Percentiles rank a stretch among this genome's conserved stretches.
Evolutionary conservation across 1,140 invertebrate genomes (phyloP).

Genomic region (Rhyzopertha dominica): DNA sequence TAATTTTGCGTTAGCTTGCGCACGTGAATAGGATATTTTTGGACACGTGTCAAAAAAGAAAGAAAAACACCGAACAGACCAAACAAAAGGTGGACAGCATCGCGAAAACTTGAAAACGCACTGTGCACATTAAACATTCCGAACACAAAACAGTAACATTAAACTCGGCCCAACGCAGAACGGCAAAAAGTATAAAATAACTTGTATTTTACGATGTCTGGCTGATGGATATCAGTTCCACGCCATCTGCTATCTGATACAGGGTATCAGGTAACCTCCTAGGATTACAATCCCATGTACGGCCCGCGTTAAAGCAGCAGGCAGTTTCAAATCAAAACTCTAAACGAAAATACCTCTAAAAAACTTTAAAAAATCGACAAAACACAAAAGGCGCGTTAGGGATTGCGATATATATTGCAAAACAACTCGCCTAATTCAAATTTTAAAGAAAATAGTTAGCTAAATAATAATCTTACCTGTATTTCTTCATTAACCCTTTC

Average conservation of each 20-base stretch:
- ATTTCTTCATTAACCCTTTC: conserved; percentile 29
- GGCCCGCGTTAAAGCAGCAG: conserved; percentile 25
- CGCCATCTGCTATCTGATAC: conserved; percentile 40
- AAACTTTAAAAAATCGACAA: conserved; percentile 2
- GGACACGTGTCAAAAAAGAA: too few relatives aligned
- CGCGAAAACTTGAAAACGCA: too few relatives aligned
- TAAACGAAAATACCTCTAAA: conserved; percentile 17
- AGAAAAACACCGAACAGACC: too few relatives aligned
- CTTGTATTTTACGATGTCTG: conserved; percentile 40
- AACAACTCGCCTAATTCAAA: conserved; percentile 11
- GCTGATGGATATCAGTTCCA: conserved; percentile 41
- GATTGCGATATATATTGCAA: conserved; percentile 11
- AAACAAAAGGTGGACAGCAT: too few relatives aligned
- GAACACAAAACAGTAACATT: too few relatives aligned
- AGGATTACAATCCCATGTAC: conserved; percentile 37
- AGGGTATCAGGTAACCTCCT: conserved; percentile 33
- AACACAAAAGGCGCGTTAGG: conserved; percentile 6
- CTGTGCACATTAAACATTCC: too few relatives aligned
- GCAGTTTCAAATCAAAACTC: conserved; percentile 10
- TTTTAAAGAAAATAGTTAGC: conserved; percentile 5
- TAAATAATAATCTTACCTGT: conserved; percentile 22
- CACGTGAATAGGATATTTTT: too few relatives aligned
- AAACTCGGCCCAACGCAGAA: too few relatives aligned
- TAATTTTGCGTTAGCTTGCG: too few relatives aligned
- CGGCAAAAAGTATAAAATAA: conserved; percentile 41